Base-by-base conservation (phyloP, 2,888 invertebrate genomes). In the Apodemia mormo region DNA sequence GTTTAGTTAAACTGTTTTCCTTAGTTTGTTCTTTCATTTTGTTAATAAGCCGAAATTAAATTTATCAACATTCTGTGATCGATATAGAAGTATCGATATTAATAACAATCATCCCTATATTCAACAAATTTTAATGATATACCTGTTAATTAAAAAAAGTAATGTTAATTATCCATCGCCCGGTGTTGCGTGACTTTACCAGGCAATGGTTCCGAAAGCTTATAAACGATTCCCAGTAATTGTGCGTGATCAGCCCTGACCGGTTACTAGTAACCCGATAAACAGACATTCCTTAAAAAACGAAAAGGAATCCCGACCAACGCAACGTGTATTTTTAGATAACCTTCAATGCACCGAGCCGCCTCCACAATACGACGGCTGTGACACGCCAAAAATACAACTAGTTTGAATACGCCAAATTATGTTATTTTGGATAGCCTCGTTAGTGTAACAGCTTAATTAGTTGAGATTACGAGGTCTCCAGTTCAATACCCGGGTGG, bases 281-380 rank as follows among this genome's bases (percentile, higher is more conserved):
- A 58, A 58, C 58, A 61, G 61, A 61, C 61, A 61, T 61, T 33
- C 33, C 61, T 33, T 61, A 61, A 61, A 61, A 61, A 61, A 61
- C 61, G 61, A 61, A 61, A 61, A 61, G 61, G 58, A 74, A 77
- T 81, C 77, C 67, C 22, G 54, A 56, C 37, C 76, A 75, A 81
- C 82, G 83, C 79, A 83, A 80, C 74, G 72, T 74, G 71, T 88
- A 88, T 88, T 88, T 87, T 81, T 87, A 87, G 87, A 82, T 76
- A 82, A 84, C 83, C 83, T 85, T 82, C 83, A 80, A 81, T 79
- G 78, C 77, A 77, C 76, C 72, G 56, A 86, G 82, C 85, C 86
- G 82, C 79, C 37, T 45, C 61, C 54, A 64, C 22, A 52, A 64
- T 61, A 61, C 33, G 61, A 3, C 61, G 61, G 14, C 61, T 61